Evolutionary conservation across 2,113 vertebrate species (phyloP), one percentile per base, ranked within the genome.

Genomic region (Cardinalis cardinalis): DNA sequence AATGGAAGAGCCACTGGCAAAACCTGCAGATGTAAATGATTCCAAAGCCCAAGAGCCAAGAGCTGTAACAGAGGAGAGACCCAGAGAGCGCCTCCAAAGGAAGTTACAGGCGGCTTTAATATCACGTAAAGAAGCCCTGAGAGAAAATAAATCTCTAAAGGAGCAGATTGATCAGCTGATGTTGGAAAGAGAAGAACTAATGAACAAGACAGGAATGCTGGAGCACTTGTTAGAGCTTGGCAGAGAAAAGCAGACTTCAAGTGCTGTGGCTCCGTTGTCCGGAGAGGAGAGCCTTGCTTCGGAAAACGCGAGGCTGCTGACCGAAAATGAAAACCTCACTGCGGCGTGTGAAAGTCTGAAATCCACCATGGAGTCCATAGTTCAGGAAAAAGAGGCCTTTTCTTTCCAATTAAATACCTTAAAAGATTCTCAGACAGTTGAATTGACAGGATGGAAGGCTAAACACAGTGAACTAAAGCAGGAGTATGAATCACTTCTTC

Each of bases 311-410:
- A 91, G 94, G 24, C 64, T 98, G 43, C 81, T 96, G 24, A 94
- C 85, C 7, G 98, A 98, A 41, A 99, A 99, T 3, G 97, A 97
- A 78, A 98, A 97, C 88, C 96, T 99, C 4, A 97, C 96, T 1
- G 98, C 98, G 0, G 98, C 98, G 0, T 99, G 98, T 52, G 98
- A 98, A 79, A 99, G 98, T 84, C 95, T 99, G 36, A 98, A 99
- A 65, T 98, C 96, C 36, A 99, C 98, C 41, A 98, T 99, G 71
- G 98, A 99, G 81, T 98, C 94, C 70, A 98, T 99, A 96, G 98
- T 98, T 19, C 98, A 98, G 88, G 98, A 99, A 91, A 99, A 99
- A 84, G 97, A 97, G 93, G 98, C 98, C 5, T 98, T 99, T 94
- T 98, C 98, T 41, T 98, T 98, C 87, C 98, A 99, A 76, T 96